These are phyloP conservation scores for Bombycilla garrulus DNA, from an alignment of 2,113 vertebrate genomes.

Conservation along the genomic window DNA sequence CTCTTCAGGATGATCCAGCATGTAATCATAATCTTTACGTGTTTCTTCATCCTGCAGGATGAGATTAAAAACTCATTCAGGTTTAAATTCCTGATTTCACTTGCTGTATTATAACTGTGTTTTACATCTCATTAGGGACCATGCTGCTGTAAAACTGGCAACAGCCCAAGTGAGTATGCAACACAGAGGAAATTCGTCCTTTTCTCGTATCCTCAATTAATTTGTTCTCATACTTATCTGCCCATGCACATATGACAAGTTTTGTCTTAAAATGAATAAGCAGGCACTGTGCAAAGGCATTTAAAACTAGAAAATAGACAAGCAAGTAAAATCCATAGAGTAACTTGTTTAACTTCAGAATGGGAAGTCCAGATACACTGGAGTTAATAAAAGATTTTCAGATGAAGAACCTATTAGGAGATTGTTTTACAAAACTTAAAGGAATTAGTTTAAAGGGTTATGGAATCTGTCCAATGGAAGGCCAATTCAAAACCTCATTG, in stretches of 20 bases:
- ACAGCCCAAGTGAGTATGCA: neutral
- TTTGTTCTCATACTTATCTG: neutral
- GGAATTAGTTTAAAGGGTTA: neutral
- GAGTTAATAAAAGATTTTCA: neutral
- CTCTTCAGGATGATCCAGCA: conserved; percentile 96
- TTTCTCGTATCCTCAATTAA: neutral
- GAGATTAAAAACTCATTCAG: neutral
- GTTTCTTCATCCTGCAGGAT: conserved; percentile 89
- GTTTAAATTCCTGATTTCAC: neutral
- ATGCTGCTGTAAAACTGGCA: neutral
- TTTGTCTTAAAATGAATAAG: neutral
- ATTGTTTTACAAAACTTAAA: neutral
- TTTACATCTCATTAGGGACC: neutral
- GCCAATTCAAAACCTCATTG: neutral
- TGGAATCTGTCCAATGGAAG: neutral
- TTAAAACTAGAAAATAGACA: neutral
- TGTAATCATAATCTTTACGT: conserved; percentile 93
- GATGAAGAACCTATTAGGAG: neutral
- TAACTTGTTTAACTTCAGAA: neutral
- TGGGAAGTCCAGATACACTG: neutral
- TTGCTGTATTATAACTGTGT: neutral
- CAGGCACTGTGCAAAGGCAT: neutral
- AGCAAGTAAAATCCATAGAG: neutral
- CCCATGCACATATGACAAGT: neutral
- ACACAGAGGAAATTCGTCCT: neutral